These are phyloP conservation scores for Dioctria linearis DNA, from an alignment of 2,888 invertebrate genomes.

Conservation along the genomic window DNA sequence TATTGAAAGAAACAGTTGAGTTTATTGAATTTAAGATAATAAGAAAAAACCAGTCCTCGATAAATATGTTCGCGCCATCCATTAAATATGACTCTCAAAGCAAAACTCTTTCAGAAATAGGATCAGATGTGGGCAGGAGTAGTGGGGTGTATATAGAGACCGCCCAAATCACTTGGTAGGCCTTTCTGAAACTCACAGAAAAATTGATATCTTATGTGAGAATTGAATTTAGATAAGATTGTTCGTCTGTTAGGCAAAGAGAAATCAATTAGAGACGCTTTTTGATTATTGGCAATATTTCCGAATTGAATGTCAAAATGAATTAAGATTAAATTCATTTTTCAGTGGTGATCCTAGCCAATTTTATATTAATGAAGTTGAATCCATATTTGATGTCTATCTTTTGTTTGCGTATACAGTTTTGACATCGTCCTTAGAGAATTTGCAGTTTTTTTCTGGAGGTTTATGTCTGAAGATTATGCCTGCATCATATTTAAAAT, in stretches of 20 bases:
- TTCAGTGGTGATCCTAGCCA: background rate
- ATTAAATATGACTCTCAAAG: too few species aligned
- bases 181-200: slow-evolving; percentile 36
- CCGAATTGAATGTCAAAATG: slow-evolving; percentile 35
- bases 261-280: slow-evolving; percentile 30
- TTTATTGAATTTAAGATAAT: too few species aligned
- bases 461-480: too few species aligned
- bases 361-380: slow-evolving; percentile 27
- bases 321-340: slow-evolving; percentile 33
- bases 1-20: too few species aligned
- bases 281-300: slow-evolving; percentile 35
- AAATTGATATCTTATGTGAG: slow-evolving; percentile 34
- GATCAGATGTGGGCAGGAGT: slow-evolving; percentile 10
- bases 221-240: slow-evolving; percentile 36
- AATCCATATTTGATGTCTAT: background rate
- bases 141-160: background rate
- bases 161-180: slow-evolving; percentile 28
- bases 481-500: too few species aligned
- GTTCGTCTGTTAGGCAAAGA: slow-evolving; percentile 5
- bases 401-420: background rate
- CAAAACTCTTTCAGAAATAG: slow-evolving; percentile 36
- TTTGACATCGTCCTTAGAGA: too few species aligned
- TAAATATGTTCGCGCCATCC: too few species aligned
- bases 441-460: too few species aligned
- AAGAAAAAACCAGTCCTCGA: too few species aligned